Percentiles rank a stretch among this genome's conserved stretches.
Evolutionary conservation across 2,888 invertebrate species (phyloP).

Genomic region (Leucophenga maculata): DNA sequence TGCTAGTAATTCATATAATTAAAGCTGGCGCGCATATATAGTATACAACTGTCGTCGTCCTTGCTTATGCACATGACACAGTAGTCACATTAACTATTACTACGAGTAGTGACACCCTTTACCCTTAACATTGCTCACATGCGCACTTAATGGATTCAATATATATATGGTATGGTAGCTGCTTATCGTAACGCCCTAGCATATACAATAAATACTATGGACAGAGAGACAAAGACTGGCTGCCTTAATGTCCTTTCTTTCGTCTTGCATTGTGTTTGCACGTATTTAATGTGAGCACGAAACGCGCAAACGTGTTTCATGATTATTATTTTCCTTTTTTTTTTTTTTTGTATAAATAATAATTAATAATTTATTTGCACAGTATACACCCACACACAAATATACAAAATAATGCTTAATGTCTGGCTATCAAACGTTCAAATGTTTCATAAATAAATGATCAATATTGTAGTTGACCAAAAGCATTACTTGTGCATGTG

Average conservation of each 20-base stretch:
- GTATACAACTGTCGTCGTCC: too few species aligned
- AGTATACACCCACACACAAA: neutral
- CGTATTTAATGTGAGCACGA: slow-evolving; percentile 13
- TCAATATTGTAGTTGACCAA: slow-evolving; percentile 10
- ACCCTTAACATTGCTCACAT: neutral
- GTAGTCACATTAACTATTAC: too few species aligned
- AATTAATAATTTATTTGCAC: slow-evolving; percentile 21
- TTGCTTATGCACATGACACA: neutral
- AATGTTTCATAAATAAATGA: slow-evolving; percentile 27
- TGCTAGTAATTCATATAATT: slow-evolving; percentile 17
- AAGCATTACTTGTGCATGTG: neutral
- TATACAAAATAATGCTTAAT: neutral
- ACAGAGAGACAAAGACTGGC: neutral
- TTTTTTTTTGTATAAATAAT: slow-evolving; percentile 9
- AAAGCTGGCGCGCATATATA: neutral
- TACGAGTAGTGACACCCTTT: too few species aligned
- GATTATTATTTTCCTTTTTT: slow-evolving; percentile 1
- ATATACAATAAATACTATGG: neutral
- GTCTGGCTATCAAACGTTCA: slow-evolving; percentile 19
- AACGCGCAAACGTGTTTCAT: slow-evolving; percentile 24
- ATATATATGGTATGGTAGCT: neutral
- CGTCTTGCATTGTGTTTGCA: slow-evolving; percentile 18
- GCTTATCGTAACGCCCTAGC: neutral
- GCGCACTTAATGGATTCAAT: neutral
- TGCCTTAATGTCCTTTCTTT: slow-evolving; percentile 25